Evolutionary conservation across 2,113 vertebrate species (phyloP).

Genomic region (Meriones unguiculatus): DNA sequence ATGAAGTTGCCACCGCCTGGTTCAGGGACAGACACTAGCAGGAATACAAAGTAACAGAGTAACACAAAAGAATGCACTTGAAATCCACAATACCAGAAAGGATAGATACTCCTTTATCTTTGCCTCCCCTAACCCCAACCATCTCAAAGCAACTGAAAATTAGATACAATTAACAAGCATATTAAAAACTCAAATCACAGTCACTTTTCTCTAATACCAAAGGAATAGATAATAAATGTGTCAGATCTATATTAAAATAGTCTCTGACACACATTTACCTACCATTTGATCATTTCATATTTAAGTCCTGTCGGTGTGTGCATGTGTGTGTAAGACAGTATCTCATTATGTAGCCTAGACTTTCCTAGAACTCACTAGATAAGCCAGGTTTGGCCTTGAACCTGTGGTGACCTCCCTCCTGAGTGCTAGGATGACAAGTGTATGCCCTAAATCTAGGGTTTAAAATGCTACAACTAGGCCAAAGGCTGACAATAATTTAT

Average conservation of each 20-base stretch:
- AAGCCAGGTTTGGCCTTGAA: neutral
- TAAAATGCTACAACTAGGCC: neutral
- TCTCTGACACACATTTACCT: neutral
- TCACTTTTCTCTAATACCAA: conserved; percentile 5
- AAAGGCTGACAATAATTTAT: neutral
- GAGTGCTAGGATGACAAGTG: neutral
- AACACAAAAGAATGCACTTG: neutral
- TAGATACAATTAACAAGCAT: neutral
- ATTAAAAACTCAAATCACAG: neutral
- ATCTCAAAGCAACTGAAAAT: conserved; percentile 54
- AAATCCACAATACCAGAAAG: neutral
- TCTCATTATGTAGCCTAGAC: neutral
- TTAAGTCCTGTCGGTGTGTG: neutral
- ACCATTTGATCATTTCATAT: neutral
- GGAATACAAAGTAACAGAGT: conserved; percentile 11
- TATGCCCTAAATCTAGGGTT: neutral
- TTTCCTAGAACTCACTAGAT: neutral
- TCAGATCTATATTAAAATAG: conserved; percentile 31
- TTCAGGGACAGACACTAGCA: neutral
- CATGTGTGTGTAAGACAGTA: neutral
- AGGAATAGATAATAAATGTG: neutral
- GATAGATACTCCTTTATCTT: neutral
- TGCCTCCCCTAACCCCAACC: neutral
- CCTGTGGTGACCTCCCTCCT: neutral
- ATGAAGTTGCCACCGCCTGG: neutral